Conservation (phyloP, 2,113 vertebrate genomes). For the Megalops atlanticus region DNA sequence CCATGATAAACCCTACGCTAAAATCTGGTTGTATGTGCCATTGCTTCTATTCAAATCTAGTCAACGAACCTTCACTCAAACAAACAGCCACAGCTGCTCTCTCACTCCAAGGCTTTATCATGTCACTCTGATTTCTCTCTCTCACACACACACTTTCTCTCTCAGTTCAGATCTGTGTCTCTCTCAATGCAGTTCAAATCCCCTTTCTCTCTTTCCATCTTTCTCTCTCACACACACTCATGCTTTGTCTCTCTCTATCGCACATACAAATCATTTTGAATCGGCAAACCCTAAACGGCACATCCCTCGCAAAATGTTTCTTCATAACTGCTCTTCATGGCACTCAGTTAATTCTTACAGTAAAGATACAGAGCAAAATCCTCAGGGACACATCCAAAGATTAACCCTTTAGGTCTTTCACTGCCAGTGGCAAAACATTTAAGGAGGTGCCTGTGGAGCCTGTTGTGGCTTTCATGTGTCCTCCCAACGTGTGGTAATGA, state of each 20-base stretch:
- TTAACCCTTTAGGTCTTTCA: conserved; percentile 58
- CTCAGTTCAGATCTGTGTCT: no score
- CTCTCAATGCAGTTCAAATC: no score
- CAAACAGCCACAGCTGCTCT: neutral
- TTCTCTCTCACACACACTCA: conserved; percentile 21
- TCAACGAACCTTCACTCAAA: neutral
- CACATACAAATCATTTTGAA: neutral
- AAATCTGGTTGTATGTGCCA: neutral
- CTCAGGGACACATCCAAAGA: conserved; percentile 46
- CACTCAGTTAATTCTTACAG: conserved; percentile 31
- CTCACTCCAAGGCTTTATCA: neutral
- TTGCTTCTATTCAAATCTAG: neutral
- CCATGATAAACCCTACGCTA: conserved; percentile 24
- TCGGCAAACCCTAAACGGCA: neutral
- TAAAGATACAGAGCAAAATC: conserved; percentile 35
- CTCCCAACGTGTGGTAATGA: conserved; percentile 51
- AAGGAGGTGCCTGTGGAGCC: conserved; percentile 18
- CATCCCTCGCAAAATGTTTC: neutral
- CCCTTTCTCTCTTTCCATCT: no score
- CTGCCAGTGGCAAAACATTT: conserved; percentile 42
- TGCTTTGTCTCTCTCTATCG: no score
- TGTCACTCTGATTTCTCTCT: conserved; percentile 15
- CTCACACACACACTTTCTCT: conserved; percentile 3
- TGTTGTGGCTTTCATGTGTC: conserved; percentile 30
- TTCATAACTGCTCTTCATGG: neutral